Evolutionary conservation across 2,113 vertebrate genomes (phyloP).

Genomic region (Dromiciops gliroides): DNA sequence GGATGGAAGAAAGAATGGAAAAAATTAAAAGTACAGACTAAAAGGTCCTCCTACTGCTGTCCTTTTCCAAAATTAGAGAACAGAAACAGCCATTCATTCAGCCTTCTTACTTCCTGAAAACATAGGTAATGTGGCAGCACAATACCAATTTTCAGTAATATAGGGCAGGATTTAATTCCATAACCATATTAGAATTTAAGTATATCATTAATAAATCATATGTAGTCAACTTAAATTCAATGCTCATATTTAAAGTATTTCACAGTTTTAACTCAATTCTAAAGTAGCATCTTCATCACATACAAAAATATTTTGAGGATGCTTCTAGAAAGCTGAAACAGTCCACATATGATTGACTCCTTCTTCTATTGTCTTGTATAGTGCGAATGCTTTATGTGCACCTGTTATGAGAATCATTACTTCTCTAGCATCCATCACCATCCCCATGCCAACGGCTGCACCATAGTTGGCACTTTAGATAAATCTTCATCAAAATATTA

Average conservation of each 20-base stretch:
- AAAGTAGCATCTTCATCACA: too few species aligned
- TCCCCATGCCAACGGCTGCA: too few species aligned
- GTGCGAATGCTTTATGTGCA: too few species aligned
- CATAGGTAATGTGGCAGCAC: background rate
- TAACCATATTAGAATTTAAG: slow-evolving; percentile 8
- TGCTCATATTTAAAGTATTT: slow-evolving; percentile 91
- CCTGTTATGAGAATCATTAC: too few species aligned
- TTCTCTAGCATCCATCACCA: slow-evolving; percentile 91
- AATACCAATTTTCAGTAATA: background rate
- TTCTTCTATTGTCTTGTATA: too few species aligned
- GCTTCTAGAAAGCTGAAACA: too few species aligned
- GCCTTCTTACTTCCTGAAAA: slow-evolving; percentile 28
- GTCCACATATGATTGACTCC: too few species aligned
- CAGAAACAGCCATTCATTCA: slow-evolving; percentile 11
- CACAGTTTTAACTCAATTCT: slow-evolving; percentile 91
- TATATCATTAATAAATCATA: slow-evolving; percentile 4
- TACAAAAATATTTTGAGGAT: too few species aligned
- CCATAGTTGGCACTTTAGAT: too few species aligned
- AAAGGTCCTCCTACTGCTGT: slow-evolving; percentile 6
- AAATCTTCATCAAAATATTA: too few species aligned
- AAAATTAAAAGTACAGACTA: too few species aligned
- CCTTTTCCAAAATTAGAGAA: background rate
- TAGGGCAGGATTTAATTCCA: slow-evolving; percentile 13
- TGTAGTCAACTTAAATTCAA: slow-evolving; percentile 29
- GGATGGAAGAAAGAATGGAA: too few species aligned